Conservation (phyloP, 2,797 vertebrate genomes). For the Paedocypris micromegethes region DNA sequence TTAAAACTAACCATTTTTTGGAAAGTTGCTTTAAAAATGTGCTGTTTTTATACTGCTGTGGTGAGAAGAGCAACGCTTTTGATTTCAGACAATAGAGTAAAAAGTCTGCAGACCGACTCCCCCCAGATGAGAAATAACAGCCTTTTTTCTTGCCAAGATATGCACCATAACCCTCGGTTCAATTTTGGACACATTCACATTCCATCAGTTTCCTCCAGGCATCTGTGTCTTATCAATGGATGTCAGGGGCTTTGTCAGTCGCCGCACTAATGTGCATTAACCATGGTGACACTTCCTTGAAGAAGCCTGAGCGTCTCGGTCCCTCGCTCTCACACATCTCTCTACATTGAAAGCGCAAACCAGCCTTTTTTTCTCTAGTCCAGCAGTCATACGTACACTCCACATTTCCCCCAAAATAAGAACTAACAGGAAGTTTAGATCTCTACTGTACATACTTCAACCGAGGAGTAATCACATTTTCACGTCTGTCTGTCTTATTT, state of each 20-base stretch:
- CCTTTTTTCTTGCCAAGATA: constrained; percentile 8
- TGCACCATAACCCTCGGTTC: constrained; percentile 3
- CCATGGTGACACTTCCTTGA: constrained; percentile 39
- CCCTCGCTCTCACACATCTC: constrained; percentile 21
- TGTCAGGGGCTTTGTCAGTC: constrained; percentile 33
- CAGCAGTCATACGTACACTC: constrained; percentile 24
- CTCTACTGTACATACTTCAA: no score
- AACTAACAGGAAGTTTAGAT: no score
- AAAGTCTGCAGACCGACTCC: neutral
- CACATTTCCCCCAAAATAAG: no score
- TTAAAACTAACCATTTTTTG: neutral
- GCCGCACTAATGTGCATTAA: constrained; percentile 41
- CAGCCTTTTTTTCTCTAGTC: constrained; percentile 27
- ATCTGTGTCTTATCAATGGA: constrained; percentile 31
- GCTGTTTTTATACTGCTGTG: neutral
- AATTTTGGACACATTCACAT: constrained; percentile 26
- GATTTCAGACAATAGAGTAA: neutral
- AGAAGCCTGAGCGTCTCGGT: constrained; percentile 25
- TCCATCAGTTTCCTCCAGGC: constrained; percentile 34
- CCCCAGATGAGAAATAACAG: constrained; percentile 26
- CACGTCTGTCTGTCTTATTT: no score
- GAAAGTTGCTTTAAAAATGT: neutral
- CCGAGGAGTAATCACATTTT: no score
- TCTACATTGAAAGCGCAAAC: constrained; percentile 31
- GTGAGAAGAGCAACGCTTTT: neutral